Evolutionary conservation across 2,888 invertebrate genomes (phyloP).

Genomic region (Platycnemis pennipes): DNA sequence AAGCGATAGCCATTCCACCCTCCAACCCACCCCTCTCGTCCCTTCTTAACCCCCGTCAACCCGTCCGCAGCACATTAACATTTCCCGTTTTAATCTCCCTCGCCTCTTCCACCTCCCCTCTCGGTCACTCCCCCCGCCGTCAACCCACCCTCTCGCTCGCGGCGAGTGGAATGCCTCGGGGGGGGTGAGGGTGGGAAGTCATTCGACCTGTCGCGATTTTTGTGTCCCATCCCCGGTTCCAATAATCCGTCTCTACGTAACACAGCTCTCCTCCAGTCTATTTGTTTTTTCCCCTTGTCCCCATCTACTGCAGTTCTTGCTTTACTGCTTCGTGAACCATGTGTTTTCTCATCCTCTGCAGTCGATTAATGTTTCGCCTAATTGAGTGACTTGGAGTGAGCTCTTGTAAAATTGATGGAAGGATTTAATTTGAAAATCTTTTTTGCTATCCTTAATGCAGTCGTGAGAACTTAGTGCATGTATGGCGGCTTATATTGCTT

Average conservation of each 20-base stretch:
- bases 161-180: not conserved
- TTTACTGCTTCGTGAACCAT: too few relatives aligned
- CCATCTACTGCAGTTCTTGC: too few relatives aligned
- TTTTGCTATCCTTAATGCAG: too few relatives aligned
- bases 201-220: not conserved
- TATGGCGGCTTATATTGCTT: too few relatives aligned
- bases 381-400: too few relatives aligned
- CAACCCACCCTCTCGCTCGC: not conserved
- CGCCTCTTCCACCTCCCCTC: not conserved
- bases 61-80: slow-evolving; percentile 17
- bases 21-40: not conserved
- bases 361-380: not conserved
- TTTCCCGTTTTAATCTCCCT: slow-evolving; percentile 56
- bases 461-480: too few relatives aligned
- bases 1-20: not conserved
- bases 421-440: too few relatives aligned
- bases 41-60: not conserved
- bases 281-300: too few relatives aligned
- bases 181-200: not conserved
- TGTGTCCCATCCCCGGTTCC: too few relatives aligned
- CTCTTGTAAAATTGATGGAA: too few relatives aligned
- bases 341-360: not conserved
- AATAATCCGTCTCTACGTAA: too few relatives aligned
- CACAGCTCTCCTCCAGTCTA: too few relatives aligned
- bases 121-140: not conserved